Evolutionary conservation across 1,140 invertebrate species (phyloP), one percentile per base, ranked within the genome.

Genomic region (Zaprionus gabonicus): DNA sequence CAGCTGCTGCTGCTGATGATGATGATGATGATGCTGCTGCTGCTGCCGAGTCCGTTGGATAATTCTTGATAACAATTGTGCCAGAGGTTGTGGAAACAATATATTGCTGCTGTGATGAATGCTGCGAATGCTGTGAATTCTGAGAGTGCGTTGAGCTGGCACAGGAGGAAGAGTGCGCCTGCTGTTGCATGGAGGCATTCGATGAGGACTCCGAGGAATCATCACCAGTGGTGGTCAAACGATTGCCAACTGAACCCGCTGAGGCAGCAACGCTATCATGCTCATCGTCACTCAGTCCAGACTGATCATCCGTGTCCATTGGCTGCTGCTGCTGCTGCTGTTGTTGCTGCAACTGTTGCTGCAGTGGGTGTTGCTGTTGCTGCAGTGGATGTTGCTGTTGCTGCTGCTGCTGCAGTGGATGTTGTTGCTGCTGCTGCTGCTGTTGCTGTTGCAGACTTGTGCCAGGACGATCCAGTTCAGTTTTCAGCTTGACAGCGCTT

Each of bases 51-150:
- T 46, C 41, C 7, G 41, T n/a, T 7, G 91, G 78, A 34, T 91
- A 92, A 49, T 92, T 92, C 53, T 92, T 92, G 12, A 92, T 91
- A 46, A 92, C 91, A 73, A 92, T 92, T 10, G 91, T 81, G 36
- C 91, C 78, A 36, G 91, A 81, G n/a, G 91, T 87, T 56, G 91
- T 83, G 10, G 69, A 72, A 5, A 83, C 78, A 9, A 92, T 71
- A 76, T 80, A 88, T 77, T 88, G 79, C 20, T 82, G 85, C 12
- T 88, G 87, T 20, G 31, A 49, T 20, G 31, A 49, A 1, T 79
- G 76, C 15, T 80, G 82, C 49, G 57, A 71, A 36, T 71, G 65
- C 10, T 73, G 78, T 1, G 66, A 77, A 9, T 72, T 60, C 20
- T 79, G 81, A 44, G 62, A 59, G 20, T 74, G 81, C 59, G 71